Evolutionary conservation across 2,113 vertebrate species (phyloP).

Genomic region (Embiotoca jacksoni): DNA sequence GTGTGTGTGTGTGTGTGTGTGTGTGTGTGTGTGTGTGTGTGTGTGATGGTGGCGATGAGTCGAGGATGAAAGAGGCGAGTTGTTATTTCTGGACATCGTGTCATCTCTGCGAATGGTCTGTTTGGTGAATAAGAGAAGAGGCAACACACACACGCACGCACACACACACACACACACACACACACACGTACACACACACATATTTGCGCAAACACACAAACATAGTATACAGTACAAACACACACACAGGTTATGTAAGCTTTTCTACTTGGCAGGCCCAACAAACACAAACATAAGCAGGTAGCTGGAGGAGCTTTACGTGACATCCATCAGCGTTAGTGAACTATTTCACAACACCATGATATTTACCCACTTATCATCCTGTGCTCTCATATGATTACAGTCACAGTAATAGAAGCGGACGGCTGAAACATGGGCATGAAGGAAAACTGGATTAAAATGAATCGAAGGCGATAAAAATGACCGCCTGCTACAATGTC

Average conservation of each 20-base stretch:
- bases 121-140: slow-evolving; percentile 48
- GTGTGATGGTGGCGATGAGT: slow-evolving; percentile 22
- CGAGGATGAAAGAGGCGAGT: slow-evolving; percentile 54
- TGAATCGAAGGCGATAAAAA: too few species aligned
- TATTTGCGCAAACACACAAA: slow-evolving; percentile 16
- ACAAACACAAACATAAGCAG: slow-evolving; percentile 49
- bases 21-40: slow-evolving; percentile 40
- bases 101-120: slow-evolving; percentile 43
- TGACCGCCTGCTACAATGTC: too few species aligned
- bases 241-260: slow-evolving; percentile 67
- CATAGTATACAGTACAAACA: slow-evolving; percentile 13
- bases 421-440: neutral
- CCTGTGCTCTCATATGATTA: neutral
- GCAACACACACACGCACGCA: slow-evolving; percentile 35
- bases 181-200: neutral
- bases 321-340: slow-evolving; percentile 22
- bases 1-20: slow-evolving; percentile 17
- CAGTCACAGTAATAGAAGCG: neutral
- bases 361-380: slow-evolving; percentile 8
- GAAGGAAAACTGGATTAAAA: neutral
- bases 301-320: slow-evolving; percentile 19
- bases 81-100: slow-evolving; percentile 69
- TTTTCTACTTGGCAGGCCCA: slow-evolving; percentile 35
- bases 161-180: slow-evolving; percentile 25
- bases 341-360: slow-evolving; percentile 19